phyloP scores from a whole-genome alignment of 2,888 invertebrate species.

The Heliothis peltigera region DNA sequence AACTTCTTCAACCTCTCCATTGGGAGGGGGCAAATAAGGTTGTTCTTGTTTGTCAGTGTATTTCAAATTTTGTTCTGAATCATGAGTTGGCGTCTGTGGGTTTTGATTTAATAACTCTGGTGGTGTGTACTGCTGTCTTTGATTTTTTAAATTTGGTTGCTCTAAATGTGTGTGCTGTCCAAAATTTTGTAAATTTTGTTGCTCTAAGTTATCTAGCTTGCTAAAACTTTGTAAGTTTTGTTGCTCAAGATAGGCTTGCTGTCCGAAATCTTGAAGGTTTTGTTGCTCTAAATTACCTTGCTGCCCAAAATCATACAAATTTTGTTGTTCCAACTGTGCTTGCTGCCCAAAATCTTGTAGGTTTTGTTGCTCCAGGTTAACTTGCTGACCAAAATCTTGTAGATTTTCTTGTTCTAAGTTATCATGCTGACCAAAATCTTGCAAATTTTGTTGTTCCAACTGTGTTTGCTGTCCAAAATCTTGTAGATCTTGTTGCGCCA shows the following conservation, averaged over 20 bases:
- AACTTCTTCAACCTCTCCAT: slow-evolving; percentile 29
- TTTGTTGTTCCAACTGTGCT: slow-evolving; percentile 2
- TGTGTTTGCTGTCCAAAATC: neutral
- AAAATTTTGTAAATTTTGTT: slow-evolving; percentile 9
- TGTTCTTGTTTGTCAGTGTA: slow-evolving; percentile 33
- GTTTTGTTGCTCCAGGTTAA: neutral
- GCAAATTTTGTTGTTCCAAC: slow-evolving; percentile 1
- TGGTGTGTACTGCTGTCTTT: slow-evolving; percentile 4
- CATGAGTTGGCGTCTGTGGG: slow-evolving; percentile 31
- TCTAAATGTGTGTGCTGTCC: neutral
- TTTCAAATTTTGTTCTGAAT: slow-evolving; percentile 17
- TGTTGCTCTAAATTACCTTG: slow-evolving; percentile 8
- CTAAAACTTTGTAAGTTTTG: slow-evolving; percentile 19
- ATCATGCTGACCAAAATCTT: slow-evolving; percentile 7
- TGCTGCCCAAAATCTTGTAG: slow-evolving; percentile 3
- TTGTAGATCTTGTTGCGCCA: neutral
- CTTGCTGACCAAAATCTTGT: slow-evolving; percentile 4
- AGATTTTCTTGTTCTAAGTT: neutral
- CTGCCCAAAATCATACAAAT: slow-evolving; percentile 32
- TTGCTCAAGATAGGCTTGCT: slow-evolving; percentile 4
- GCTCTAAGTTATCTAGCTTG: neutral
- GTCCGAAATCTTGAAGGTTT: slow-evolving; percentile 14
- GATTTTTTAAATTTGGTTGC: slow-evolving; percentile 21
- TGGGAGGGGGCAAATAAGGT: slow-evolving; percentile 3
- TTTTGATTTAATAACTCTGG: slow-evolving; percentile 35